Evolutionary conservation across 2,797 vertebrate genomes (phyloP).

Genomic region (Lates japonicus): DNA sequence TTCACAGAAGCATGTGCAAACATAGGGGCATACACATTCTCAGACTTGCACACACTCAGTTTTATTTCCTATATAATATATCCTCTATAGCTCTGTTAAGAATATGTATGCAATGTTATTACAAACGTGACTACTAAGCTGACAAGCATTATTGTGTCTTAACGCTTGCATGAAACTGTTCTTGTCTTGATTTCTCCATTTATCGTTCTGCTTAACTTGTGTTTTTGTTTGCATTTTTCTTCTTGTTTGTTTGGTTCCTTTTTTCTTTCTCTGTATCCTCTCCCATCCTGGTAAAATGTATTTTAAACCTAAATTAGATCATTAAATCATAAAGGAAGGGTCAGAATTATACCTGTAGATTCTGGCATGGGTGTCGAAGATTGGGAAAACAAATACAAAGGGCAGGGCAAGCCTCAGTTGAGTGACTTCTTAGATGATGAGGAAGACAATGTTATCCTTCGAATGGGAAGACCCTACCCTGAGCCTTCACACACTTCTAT

Average conservation of each 20-base stretch:
- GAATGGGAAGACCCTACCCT: conserved; percentile 65
- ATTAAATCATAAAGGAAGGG: conserved; percentile 86
- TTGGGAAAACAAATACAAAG: conserved; percentile 89
- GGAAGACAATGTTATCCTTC: conserved; percentile 75
- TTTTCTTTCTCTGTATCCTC: conserved; percentile 69
- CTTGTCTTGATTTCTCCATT: conserved; percentile 42
- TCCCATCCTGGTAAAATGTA: conserved; percentile 61
- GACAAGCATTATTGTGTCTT: not conserved
- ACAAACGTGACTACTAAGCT: conserved; percentile 1
- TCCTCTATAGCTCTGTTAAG: not conserved
- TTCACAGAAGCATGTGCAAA: conserved; percentile 14
- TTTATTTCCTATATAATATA: conserved; percentile 8
- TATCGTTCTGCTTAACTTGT: conserved; percentile 65
- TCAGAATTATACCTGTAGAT: conserved; percentile 93
- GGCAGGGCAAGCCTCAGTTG: conserved; percentile 84
- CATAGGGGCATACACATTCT: conserved; percentile 8
- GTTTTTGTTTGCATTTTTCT: conserved; percentile 70
- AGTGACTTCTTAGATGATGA: conserved; percentile 89
- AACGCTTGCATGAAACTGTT: conserved; percentile 59
- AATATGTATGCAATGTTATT: not conserved
- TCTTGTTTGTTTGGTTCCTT: conserved; percentile 69
- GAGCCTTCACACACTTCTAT: conserved; percentile 53
- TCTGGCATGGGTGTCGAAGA: conserved; percentile 90
- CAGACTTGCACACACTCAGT: not conserved
- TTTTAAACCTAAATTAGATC: conserved; percentile 79